These are phyloP conservation scores for Tortrix viridana DNA, from an alignment of 2,888 invertebrate genomes.

Conservation along the genomic window DNA sequence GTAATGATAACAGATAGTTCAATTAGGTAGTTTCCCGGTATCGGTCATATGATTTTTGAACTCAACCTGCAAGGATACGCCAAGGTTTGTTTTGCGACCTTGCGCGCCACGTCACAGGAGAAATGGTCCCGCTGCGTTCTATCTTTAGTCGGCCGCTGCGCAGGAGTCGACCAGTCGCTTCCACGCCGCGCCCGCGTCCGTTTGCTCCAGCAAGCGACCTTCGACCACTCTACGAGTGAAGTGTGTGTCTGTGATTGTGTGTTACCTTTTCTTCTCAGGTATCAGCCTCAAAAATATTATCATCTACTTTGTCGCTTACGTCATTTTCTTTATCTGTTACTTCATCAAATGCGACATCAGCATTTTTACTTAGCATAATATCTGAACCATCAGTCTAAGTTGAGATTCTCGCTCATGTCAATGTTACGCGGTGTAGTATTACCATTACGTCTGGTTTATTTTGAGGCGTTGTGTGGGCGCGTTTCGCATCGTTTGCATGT, in stretches of 20 bases:
- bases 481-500: constrained; percentile 43
- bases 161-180: constrained; percentile 72
- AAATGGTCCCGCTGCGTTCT: constrained; percentile 63
- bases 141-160: constrained; percentile 67
- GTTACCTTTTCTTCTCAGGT: constrained; percentile 52
- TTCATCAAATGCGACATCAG: neutral
- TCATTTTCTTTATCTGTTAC: neutral
- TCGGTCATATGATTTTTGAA: constrained; percentile 7
- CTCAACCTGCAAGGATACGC: constrained; percentile 39
- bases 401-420: constrained; percentile 51
- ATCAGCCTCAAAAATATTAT: constrained; percentile 19
- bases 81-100: constrained; percentile 76
- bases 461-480: constrained; percentile 71
- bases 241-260: constrained; percentile 81
- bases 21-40: neutral
- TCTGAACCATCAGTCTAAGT: constrained; percentile 12
- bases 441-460: constrained; percentile 78
- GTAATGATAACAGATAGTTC: neutral
- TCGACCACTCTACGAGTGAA: constrained; percentile 81
- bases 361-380: neutral
- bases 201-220: constrained; percentile 77
- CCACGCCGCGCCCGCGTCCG: constrained; percentile 79
- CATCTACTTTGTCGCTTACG: neutral
- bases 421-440: constrained; percentile 77
- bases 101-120: constrained; percentile 61